phyloP scores from a whole-genome alignment of 2,888 invertebrate species.

The Acanthosepion esculentum region DNA sequence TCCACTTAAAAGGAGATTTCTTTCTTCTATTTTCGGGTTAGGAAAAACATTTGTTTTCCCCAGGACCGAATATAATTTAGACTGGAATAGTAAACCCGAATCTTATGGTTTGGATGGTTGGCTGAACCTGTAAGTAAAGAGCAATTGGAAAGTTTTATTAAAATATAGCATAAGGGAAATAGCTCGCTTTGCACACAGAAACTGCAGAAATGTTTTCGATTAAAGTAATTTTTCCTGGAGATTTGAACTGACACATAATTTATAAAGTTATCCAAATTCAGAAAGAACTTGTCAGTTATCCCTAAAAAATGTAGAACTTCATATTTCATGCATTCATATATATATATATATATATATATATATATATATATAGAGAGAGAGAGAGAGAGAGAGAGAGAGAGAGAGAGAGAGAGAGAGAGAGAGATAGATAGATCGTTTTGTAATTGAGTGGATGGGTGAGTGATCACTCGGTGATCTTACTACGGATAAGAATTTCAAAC shows the following conservation, averaged over 20 bases:
- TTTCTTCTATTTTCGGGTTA: too few species aligned
- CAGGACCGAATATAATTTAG: not conserved
- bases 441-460: not conserved
- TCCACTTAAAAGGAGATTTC: not conserved
- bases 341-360: not conserved
- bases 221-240: not conserved
- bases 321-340: not conserved
- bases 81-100: not conserved
- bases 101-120: not conserved
- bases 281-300: not conserved
- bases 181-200: not conserved
- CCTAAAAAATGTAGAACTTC: not conserved
- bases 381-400: too few species aligned
- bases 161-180: not conserved
- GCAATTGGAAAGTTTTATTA: not conserved
- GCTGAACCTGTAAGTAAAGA: not conserved
- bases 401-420: too few species aligned
- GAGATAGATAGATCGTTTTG: not conserved
- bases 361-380: too few species aligned
- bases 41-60: not conserved
- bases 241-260: not conserved
- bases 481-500: not conserved
- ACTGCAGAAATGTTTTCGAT: not conserved
- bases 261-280: not conserved
- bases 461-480: not conserved